These are phyloP conservation scores for Notiomystis cincta DNA, from an alignment of 2,113 vertebrate species.

Conservation along the genomic window DNA sequence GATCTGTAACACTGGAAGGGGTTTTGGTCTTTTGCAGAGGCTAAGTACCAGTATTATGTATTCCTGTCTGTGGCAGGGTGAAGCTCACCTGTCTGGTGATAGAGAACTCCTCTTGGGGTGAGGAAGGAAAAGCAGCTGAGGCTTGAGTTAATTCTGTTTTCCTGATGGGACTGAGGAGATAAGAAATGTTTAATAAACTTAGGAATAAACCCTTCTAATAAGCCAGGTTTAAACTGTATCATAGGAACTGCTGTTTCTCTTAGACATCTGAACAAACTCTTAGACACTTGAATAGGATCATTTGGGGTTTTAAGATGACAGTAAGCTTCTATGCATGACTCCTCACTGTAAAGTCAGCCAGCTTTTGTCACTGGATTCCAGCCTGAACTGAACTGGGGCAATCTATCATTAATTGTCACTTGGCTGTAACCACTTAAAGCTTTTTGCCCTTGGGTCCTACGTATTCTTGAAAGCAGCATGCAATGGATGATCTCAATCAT, in stretches of 20 bases:
- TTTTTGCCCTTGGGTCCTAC: slow-evolving; percentile 21
- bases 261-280: background rate
- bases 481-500: slow-evolving; percentile 39
- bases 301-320: background rate
- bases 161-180: background rate
- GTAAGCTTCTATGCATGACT: background rate
- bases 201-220: background rate
- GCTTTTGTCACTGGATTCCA: background rate
- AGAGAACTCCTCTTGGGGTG: rapidly evolving
- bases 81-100: background rate
- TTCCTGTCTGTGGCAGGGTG: background rate
- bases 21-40: background rate
- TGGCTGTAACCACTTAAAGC: slow-evolving; percentile 45
- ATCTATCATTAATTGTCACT: background rate
- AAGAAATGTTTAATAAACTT: background rate
- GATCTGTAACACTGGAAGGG: background rate
- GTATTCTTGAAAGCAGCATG: slow-evolving; percentile 45
- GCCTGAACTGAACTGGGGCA: slow-evolving; percentile 19
- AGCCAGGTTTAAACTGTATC: background rate
- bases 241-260: background rate
- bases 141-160: background rate
- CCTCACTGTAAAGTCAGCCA: background rate
- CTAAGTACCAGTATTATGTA: background rate
- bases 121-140: background rate
- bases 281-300: background rate